A percentile compares a stretch with the other conserved stretches of the same genome.
Evolutionary conservation across 53 echinoderm and acorn worm genomes (phyloP).

Genomic region (Henricia sp.): DNA sequence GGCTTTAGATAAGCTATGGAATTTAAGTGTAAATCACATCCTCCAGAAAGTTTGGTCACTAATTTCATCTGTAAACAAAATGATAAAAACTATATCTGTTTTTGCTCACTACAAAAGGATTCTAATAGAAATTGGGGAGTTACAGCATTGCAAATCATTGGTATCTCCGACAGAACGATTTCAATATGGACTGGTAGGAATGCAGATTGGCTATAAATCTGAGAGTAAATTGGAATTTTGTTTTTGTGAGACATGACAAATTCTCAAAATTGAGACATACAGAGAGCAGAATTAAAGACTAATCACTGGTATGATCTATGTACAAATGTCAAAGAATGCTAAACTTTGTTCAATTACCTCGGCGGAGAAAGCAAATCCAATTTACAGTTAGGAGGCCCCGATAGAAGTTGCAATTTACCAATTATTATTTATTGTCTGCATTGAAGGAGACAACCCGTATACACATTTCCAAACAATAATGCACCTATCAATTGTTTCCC

Average conservation of each 20-base stretch:
- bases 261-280: no score
- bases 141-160: conserved; percentile 32
- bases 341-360: no score
- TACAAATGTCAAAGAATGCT: no score
- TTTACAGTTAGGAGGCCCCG: no score
- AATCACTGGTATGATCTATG: no score
- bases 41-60: background rate
- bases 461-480: no score
- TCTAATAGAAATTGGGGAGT: conserved; percentile 17
- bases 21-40: conserved; percentile 31
- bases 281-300: no score
- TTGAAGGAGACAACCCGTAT: no score
- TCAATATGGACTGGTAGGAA: conserved; percentile 34
- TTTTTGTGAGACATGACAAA: background rate
- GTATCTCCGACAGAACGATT: conserved; percentile 18
- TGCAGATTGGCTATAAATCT: conserved; percentile 27
- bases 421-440: no score
- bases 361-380: no score
- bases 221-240: conserved; percentile 3
- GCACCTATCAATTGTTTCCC: no score
- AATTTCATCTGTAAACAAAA: conserved; percentile 40
- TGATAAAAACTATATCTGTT: conserved; percentile 23
- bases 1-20: background rate
- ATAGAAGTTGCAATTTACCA: no score
- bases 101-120: conserved; percentile 9